Base-by-base conservation (phyloP, 2,888 invertebrate genomes). In the Chalcis sispes region DNA sequence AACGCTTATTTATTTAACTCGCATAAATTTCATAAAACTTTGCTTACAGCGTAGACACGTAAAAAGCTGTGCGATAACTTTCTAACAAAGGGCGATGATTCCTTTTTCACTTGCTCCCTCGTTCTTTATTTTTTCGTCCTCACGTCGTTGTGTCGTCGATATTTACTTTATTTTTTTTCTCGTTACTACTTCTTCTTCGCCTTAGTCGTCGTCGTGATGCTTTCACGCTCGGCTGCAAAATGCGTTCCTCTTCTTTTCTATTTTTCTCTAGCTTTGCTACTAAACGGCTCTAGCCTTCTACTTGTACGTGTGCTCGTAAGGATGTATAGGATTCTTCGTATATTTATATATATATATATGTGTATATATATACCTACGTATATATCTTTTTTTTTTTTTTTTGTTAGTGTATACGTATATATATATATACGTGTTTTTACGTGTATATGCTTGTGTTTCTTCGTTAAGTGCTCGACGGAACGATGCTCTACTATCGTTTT, bases 271-370 rank as follows among this genome's bases (percentile, higher is more conserved):
- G 36, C 40, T 52, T 61, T 27, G 56, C 64, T 8, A 23, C 50
- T 72, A 65, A 72, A 59, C 20, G 52, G 54, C 67, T 54, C 48
- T 74, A 62, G 61, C 23, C 46, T 62, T 54, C 48, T 66, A 62
- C 54, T 58, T 58, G 7, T 23, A 18, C n/a, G 25, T 29, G 1
- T 23, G 5, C 13, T n/a, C 27, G 54, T 32, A 7, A 15, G 20
- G 56, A 0, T 20, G 36, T 71, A 2, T 29, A n/a, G 40, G 15
- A 27, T 15, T 59, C 4, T n/a, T 1, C 42, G 27, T 25, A 54
- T 42, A 20, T 27, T 23, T 42, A 23, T 27, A 40, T n/a, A n/a
- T n/a, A n/a, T n/a, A n/a, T n/a, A n/a, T 42, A 2, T 8, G 42
- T 42, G 32, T 3, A 8, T 32, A 8, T 32, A 32, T 8, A 8